A percentile compares a stretch with the other conserved stretches of the same genome.
These are phyloP conservation scores for Chlamydotis undulata DNA, from an alignment of 2,113 vertebrate species.

Conservation along the genomic window DNA sequence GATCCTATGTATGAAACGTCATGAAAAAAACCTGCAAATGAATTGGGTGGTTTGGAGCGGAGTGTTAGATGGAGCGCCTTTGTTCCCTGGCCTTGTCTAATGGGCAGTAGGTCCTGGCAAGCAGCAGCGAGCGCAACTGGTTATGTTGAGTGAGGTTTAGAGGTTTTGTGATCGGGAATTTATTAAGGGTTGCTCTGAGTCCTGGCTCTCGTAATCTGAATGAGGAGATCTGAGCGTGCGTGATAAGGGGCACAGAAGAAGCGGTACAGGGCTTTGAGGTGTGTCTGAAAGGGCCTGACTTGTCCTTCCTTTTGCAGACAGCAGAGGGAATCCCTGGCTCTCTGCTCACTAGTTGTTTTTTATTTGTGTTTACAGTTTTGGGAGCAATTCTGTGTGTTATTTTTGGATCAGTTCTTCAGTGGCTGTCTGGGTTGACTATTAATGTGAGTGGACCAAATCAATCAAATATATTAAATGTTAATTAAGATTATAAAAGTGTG, in stretches of 20 bases:
- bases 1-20: background rate
- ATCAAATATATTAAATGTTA: background rate
- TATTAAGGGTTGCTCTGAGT: background rate
- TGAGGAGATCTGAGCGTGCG: accelerated
- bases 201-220: background rate
- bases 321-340: background rate
- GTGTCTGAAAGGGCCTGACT: background rate
- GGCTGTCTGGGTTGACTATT: background rate
- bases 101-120: conserved; percentile 11
- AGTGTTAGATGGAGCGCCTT: accelerated
- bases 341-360: accelerated
- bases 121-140: background rate
- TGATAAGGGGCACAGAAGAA: background rate
- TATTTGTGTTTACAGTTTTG: accelerated
- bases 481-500: background rate
- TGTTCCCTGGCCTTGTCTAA: background rate
- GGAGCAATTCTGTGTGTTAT: background rate
- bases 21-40: background rate
- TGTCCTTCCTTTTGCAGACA: background rate
- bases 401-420: background rate
- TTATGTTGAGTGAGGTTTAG: conserved; percentile 10
- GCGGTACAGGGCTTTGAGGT: accelerated
- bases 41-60: background rate
- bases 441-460: background rate
- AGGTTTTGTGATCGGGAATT: conserved; percentile 1